A percentile compares a stretch with the other conserved stretches of the same genome.
These are phyloP conservation scores for Pomatorhinus ruficollis DNA, from an alignment of 2,113 vertebrate genomes.

Conservation along the genomic window DNA sequence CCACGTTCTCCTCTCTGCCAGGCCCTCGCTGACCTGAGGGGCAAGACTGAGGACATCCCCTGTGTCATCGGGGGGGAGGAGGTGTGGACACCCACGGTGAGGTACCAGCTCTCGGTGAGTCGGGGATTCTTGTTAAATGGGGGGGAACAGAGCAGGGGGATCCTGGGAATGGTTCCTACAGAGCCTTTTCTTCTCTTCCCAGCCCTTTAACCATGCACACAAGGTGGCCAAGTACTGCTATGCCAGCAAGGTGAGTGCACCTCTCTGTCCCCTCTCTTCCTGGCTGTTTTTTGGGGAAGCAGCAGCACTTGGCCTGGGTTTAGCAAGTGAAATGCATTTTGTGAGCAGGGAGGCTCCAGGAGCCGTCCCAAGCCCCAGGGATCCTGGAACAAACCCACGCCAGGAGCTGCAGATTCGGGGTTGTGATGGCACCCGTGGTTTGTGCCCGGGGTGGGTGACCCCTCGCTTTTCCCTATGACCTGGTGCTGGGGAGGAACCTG, in stretches of 20 bases:
- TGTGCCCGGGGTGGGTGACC: neutral
- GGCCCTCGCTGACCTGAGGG: conserved; percentile 81
- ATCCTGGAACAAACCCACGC: fast-evolving
- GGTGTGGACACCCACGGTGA: conserved; percentile 86
- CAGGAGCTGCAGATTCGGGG: neutral
- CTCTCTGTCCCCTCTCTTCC: neutral
- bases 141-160: neutral
- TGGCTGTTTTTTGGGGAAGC: fast-evolving
- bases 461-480: fast-evolving
- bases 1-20: neutral
- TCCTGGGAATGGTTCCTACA: fast-evolving
- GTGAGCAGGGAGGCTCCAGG: neutral
- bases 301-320: fast-evolving
- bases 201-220: conserved; percentile 93
- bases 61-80: conserved; percentile 91
- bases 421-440: neutral
- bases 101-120: conserved; percentile 92
- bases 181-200: neutral
- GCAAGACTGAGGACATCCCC: conserved; percentile 85
- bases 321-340: fast-evolving
- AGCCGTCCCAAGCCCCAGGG: neutral
- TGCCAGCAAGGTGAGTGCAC: conserved; percentile 85
- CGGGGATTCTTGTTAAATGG: fast-evolving
- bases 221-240: conserved; percentile 96
- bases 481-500: neutral